Evolutionary conservation across 1,140 invertebrate species (phyloP).

Genomic region (Cephus cinctus): DNA sequence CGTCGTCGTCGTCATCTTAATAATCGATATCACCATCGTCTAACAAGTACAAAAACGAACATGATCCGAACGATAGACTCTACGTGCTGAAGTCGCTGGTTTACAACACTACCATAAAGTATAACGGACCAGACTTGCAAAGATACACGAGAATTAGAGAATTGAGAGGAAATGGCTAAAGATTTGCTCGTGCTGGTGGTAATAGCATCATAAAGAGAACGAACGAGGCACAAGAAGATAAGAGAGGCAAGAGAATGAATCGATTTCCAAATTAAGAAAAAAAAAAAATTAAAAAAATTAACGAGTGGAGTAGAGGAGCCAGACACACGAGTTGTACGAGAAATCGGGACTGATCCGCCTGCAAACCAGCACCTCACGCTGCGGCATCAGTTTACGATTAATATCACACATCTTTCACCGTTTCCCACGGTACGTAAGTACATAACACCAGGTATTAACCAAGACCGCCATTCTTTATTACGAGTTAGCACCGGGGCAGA

Average conservation of each 20-base stretch:
- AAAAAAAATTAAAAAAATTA: neutral
- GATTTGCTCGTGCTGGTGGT: no score
- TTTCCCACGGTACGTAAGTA: constrained; percentile 23
- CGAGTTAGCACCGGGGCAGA: neutral
- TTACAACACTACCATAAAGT: neutral
- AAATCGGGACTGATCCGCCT: constrained; percentile 22
- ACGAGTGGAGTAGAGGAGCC: constrained; percentile 3
- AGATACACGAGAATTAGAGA: no score
- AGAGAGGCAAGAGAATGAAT: no score
- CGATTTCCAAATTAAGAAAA: no score
- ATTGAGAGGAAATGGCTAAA: neutral
- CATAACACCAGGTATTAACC: constrained; percentile 1
- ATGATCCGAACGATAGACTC: neutral
- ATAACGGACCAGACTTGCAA: neutral
- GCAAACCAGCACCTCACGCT: constrained; percentile 28
- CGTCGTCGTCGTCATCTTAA: no score
- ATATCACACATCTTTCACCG: constrained; percentile 25
- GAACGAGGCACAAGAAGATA: no score
- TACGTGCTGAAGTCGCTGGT: neutral
- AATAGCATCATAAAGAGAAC: no score
- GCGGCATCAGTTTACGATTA: constrained; percentile 19
- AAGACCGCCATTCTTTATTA: neutral
- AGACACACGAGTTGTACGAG: neutral
- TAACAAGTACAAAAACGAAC: neutral
- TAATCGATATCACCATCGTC: no score